Base-by-base conservation (phyloP, 2,888 invertebrate species). In the Parnassius orleans region DNA sequence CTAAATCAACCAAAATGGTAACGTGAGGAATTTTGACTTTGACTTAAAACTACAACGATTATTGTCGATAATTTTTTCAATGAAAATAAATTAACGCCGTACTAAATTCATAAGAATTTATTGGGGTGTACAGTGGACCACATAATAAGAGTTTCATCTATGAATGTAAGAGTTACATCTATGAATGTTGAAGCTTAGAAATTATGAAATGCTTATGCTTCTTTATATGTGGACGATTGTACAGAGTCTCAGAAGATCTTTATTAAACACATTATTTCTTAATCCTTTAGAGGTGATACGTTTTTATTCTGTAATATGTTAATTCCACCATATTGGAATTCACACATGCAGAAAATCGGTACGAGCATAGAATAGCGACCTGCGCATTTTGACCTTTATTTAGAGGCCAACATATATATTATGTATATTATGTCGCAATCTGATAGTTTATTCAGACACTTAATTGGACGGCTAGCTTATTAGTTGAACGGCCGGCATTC, bases 21-120 rank as follows among this genome's bases (percentile, higher is more conserved):
- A 66, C 66, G 53, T 62, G 63, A 68, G 56, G 68, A 71, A 69
- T 72, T 71, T 72, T 66, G 69, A 71, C 67, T 70, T 69, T 65
- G 57, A 65, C 70, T 73, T 73, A 72, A 65, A 60, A 50, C 67
- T 70, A 69, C 56, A 66, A 66, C 51, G 57, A 68, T 74, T 75
- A 73, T 73, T 75, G 73, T 74, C 72, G 63, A 66, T 60, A 65
- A 65, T 68, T 68, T 65, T 63, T 62, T 63, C 59, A 53, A 59
- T 15, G 15, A 53, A 53, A 44, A 65, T 48, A 65, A 48, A 48
- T 19, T 54, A 51, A 54, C 43, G 53, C 56, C 47, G 33, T 48
- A n/a, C 24, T 47, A 9, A 33, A 33, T n/a, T 47, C n/a, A 11
- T 33, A 33, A 33, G 5, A 33, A 7, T 33, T 33, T 33, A 33